Evolutionary conservation across 2,113 vertebrate species (phyloP).

Genomic region (Panurus biarmicus): DNA sequence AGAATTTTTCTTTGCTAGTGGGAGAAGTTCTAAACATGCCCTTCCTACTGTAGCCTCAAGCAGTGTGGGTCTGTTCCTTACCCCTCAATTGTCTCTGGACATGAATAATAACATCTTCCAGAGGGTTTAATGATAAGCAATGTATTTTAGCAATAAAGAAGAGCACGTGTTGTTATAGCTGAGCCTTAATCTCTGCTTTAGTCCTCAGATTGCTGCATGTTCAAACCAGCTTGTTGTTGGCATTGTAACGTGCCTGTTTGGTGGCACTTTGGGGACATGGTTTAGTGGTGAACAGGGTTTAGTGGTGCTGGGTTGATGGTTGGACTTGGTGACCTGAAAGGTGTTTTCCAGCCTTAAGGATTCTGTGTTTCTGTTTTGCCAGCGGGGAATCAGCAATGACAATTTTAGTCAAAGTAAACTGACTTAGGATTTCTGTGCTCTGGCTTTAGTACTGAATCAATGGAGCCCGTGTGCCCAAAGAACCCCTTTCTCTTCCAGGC

Average conservation of each 20-base stretch:
- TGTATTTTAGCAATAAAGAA: not conserved
- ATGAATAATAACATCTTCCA: not conserved
- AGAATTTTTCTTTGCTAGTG: not conserved
- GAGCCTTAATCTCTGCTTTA: not conserved
- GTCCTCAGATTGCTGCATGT: not conserved
- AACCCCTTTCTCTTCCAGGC: slow-evolving; percentile 61
- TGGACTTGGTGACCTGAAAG: not conserved
- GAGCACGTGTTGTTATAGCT: not conserved
- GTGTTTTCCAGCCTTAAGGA: not conserved
- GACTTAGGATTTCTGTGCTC: not conserved
- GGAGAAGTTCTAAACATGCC: not conserved
- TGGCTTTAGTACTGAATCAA: accelerated
- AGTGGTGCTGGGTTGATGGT: not conserved
- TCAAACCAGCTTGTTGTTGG: not conserved
- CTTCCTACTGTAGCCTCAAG: not conserved
- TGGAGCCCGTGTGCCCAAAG: not conserved
- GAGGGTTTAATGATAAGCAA: not conserved
- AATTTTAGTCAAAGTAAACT: not conserved
- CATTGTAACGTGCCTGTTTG: not conserved
- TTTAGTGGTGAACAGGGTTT: accelerated
- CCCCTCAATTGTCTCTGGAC: not conserved
- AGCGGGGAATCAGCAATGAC: not conserved
- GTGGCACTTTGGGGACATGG: accelerated
- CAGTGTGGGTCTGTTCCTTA: not conserved
- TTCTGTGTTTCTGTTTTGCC: not conserved